These are phyloP conservation scores for Norana najaformis DNA, from an alignment of 2,888 invertebrate species.

Conservation along the genomic window DNA sequence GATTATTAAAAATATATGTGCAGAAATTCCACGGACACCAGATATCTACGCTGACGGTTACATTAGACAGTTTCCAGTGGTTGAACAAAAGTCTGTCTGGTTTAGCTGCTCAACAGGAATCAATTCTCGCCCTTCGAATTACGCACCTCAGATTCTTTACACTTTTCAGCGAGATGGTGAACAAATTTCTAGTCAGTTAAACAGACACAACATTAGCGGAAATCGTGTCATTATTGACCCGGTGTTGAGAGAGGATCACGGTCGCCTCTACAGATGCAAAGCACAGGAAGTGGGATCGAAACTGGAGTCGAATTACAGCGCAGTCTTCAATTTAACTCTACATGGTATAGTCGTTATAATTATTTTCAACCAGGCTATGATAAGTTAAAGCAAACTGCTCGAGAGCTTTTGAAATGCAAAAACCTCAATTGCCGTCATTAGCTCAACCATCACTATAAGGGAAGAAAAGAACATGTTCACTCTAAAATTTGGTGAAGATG, in stretches of 20 bases:
- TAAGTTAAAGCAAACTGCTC: background rate
- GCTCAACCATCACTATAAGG: too few relatives aligned
- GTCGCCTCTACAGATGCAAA: background rate
- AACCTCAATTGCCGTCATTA: too few relatives aligned
- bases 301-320: background rate
- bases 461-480: too few relatives aligned
- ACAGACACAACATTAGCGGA: background rate
- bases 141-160: background rate
- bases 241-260: background rate
- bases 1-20: background rate
- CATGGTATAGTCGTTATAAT: background rate
- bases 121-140: background rate
- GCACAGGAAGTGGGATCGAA: background rate
- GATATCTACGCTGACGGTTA: background rate
- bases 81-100: background rate
- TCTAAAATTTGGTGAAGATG: too few relatives aligned
- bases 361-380: background rate
- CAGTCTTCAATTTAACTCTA: background rate
- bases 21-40: background rate
- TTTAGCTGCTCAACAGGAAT: background rate
- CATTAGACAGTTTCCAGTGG: background rate
- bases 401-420: too few relatives aligned
- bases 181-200: background rate
- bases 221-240: background rate
- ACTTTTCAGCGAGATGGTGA: background rate